phyloP scores from a whole-genome alignment of 1,140 invertebrate species.

The Telenomus remus region DNA sequence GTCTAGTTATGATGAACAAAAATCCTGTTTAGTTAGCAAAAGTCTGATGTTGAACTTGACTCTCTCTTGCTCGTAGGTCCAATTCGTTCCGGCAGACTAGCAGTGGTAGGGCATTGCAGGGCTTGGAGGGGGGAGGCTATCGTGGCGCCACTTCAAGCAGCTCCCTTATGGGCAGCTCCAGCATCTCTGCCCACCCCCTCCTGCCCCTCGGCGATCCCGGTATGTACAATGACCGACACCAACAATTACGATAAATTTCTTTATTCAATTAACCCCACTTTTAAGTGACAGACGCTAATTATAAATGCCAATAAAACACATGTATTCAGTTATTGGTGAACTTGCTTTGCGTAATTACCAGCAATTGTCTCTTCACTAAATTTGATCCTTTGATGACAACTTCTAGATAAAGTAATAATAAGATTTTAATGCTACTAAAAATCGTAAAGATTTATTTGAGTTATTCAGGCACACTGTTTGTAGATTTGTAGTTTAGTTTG shows the following conservation, averaged over 20 bases:
- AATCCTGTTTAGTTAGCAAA: slow-evolving; percentile 67
- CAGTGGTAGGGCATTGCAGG: slow-evolving; percentile 77
- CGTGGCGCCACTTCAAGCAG: slow-evolving; percentile 78
- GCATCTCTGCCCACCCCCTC: slow-evolving; percentile 88
- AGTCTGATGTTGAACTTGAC: slow-evolving; percentile 77
- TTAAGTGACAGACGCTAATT: too few species aligned
- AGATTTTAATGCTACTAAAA: too few species aligned
- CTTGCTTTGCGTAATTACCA: too few species aligned
- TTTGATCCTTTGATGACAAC: too few species aligned
- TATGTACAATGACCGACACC: slow-evolving; percentile 76
- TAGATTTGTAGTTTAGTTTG: too few species aligned
- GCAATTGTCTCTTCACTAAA: too few species aligned
- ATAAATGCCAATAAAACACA: too few species aligned
- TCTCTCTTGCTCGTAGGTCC: slow-evolving; percentile 87
- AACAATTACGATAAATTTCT: slow-evolving; percentile 66
- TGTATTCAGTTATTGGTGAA: too few species aligned
- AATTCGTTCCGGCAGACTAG: slow-evolving; percentile 86
- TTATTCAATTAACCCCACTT: slow-evolving; percentile 12
- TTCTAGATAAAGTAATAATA: too few species aligned
- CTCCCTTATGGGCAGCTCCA: slow-evolving; percentile 82
- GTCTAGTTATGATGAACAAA: too few species aligned
- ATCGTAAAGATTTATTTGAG: too few species aligned
- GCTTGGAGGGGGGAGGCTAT: slow-evolving; percentile 76
- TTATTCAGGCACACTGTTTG: too few species aligned
- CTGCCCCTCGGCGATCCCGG: slow-evolving; percentile 84